These are phyloP conservation scores for Ataeniobius toweri DNA, from an alignment of 2,797 vertebrate genomes.

Conservation along the genomic window DNA sequence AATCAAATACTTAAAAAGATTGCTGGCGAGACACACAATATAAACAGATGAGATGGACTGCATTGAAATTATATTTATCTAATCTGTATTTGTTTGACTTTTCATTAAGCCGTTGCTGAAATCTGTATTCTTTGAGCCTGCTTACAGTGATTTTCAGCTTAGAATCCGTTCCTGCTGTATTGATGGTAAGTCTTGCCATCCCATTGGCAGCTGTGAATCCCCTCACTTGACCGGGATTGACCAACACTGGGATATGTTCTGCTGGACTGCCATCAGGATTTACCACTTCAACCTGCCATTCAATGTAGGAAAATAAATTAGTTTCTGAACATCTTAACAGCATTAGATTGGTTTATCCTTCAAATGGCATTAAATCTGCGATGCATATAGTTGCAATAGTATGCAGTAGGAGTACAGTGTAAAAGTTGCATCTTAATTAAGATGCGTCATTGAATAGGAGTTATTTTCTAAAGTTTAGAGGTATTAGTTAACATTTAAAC, in stretches of 20 bases:
- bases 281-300: constrained; percentile 78
- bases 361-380: neutral
- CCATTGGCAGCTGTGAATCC: constrained; percentile 76
- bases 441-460: neutral
- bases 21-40: no score
- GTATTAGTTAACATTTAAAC: neutral
- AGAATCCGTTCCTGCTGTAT: constrained; percentile 45
- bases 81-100: neutral
- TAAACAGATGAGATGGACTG: no score
- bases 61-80: neutral
- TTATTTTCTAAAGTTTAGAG: neutral
- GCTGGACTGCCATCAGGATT: constrained; percentile 86
- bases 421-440: neutral
- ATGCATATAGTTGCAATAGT: neutral
- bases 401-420: neutral
- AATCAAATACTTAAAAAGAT: no score
- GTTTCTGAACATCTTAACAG: neutral
- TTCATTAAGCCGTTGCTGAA: neutral
- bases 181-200: constrained; percentile 78
- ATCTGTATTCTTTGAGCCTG: neutral
- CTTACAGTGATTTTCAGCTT: constrained; percentile 53
- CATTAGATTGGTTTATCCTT: neutral
- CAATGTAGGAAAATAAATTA: neutral
- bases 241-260: constrained; percentile 41
- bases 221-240: neutral